phyloP scores from a whole-genome alignment of 1,140 invertebrate species.

The Pseudomyrmex gracilis region DNA sequence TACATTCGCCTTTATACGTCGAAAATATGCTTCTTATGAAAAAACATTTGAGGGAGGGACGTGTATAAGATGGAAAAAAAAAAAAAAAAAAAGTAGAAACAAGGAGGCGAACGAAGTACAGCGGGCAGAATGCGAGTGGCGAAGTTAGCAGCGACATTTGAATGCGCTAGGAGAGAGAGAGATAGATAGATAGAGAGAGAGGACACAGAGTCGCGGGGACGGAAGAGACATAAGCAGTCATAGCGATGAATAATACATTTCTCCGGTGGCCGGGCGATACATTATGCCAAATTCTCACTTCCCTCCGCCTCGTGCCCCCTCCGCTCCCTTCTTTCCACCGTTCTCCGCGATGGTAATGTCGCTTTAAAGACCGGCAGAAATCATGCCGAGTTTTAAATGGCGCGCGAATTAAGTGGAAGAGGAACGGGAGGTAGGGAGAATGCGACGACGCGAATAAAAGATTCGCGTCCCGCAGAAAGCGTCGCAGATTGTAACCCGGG shows the following conservation, averaged over 20 bases:
- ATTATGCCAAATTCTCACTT: slow-evolving; percentile 71
- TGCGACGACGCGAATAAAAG: slow-evolving; percentile 36
- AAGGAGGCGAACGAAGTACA: not conserved
- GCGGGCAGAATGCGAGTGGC: slow-evolving; percentile 6
- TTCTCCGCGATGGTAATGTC: slow-evolving; percentile 47
- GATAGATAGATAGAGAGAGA: not conserved
- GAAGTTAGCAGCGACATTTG: slow-evolving; percentile 49
- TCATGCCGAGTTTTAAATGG: slow-evolving; percentile 53
- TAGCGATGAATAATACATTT: slow-evolving; percentile 81
- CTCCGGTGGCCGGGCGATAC: slow-evolving; percentile 75
- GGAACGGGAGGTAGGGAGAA: not conserved
- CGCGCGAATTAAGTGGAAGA: slow-evolving; percentile 53
- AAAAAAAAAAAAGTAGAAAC: not conserved
- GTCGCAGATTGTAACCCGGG: not conserved
- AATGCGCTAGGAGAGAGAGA: slow-evolving; percentile 18
- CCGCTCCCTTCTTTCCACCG: not conserved
- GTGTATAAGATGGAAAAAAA: not conserved
- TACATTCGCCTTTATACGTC: not conserved
- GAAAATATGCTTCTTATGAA: slow-evolving; percentile 19
- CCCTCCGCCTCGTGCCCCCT: not conserved
- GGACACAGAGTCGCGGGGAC: not conserved
- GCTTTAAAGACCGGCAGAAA: slow-evolving; percentile 49
- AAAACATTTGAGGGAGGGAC: slow-evolving; percentile 6
- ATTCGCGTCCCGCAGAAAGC: not conserved
- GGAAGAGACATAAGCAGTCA: slow-evolving; percentile 33